Base-by-base conservation (phyloP, 2,113 vertebrate genomes). In the Forbesichthys papilliferus region DNA sequence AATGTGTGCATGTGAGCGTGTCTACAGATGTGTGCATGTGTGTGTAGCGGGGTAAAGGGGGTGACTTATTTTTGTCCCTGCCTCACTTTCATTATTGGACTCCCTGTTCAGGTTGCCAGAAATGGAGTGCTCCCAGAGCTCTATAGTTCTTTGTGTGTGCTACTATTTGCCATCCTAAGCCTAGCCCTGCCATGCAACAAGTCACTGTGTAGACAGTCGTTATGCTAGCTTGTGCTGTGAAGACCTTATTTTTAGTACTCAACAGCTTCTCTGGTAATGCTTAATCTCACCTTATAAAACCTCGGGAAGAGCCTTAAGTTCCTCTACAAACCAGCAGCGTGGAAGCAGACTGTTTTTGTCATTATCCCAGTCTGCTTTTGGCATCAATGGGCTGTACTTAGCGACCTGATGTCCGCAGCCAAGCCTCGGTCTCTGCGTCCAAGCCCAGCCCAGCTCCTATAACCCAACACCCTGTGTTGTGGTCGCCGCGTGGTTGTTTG, bases 261-360 rank as follows among this genome's bases (percentile, higher is more conserved):
- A 58, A 80, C 13, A n/a, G 74, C 53, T 62, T 77, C 58, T 56
- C 53, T 79, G 59, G 49, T 79, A 49, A 66, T 83, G 72, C 61
- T 58, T 75, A 61, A 76, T 75, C 33, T 70, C 12, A 9, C 65
- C 56, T 79, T 80, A 78, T 86, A 84, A 90, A 87, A 75, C 61
- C 67, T 34, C 51, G 70, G 64, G 70, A 79, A 55, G 69, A 58
- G 74, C 64, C 72, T 78, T 79, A 66, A 73, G 75, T 75, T 72
- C 80, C 57, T 60, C 56, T 73, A 64, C 72, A 74, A 67, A 70
- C 60, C 59, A 69, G 51, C 73, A 54, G 71, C 59, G 62, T 72
- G 71, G 78, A 87, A 77, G 69, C 71, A 75, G 78, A 69, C 88
- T 93, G 88, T 80, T 84, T 86, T 90, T 87, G 75, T 87, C 88